A percentile compares a stretch with the other conserved stretches of the same genome.
Conservation (phyloP, 1,140 invertebrate genomes). For the Nixonia krombeini region DNA sequence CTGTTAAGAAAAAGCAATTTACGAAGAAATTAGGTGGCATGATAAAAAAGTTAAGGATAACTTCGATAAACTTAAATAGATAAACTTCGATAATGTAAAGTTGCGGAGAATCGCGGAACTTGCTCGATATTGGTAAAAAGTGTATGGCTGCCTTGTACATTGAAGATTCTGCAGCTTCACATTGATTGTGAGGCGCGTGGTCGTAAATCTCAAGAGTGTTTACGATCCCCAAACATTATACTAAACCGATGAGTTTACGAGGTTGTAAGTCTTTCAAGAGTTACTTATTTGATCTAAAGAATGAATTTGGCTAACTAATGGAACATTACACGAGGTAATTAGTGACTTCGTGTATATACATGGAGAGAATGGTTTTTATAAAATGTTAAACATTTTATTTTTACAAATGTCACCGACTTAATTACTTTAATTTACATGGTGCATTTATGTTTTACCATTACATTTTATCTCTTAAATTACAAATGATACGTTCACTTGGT, state of each 20-base stretch:
- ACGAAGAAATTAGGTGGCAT: background rate
- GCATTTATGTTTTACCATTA: too few species aligned
- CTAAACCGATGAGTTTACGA: slow-evolving; percentile 1
- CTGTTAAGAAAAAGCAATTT: too few species aligned
- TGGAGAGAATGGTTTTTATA: too few species aligned
- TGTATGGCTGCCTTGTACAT: background rate
- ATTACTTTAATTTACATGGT: too few species aligned
- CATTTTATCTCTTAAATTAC: too few species aligned
- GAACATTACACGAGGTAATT: background rate
- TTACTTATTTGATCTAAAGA: background rate
- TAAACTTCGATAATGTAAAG: background rate
- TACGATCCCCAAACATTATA: background rate
- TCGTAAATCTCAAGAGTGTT: background rate
- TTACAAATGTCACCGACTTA: too few species aligned
- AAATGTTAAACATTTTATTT: too few species aligned
- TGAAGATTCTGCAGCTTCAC: background rate
- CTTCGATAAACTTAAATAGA: background rate
- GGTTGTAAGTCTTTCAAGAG: background rate
- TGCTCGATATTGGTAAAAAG: background rate
- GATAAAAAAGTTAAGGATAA: background rate
- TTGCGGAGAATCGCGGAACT: too few species aligned
- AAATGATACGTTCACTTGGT: too few species aligned
- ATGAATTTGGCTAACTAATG: background rate
- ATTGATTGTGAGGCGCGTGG: background rate
- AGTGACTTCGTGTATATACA: background rate